These are phyloP conservation scores for Bombyx mori DNA, from an alignment of 1,140 invertebrate species.

Conservation along the genomic window DNA sequence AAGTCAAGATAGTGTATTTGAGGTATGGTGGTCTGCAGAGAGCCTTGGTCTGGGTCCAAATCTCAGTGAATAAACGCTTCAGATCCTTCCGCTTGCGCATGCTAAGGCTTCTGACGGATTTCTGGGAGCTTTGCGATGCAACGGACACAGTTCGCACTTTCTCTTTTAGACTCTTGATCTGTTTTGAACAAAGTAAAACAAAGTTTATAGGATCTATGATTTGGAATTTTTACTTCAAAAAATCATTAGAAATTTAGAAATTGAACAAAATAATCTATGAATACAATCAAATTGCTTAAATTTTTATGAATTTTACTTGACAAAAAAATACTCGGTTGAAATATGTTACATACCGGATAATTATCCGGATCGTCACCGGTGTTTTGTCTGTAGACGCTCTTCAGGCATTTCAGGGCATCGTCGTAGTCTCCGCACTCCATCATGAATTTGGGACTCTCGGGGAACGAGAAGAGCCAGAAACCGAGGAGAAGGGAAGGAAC, in stretches of 20 bases:
- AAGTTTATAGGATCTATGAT: neutral
- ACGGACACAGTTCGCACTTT: slow-evolving; percentile 76
- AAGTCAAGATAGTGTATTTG: slow-evolving; percentile 79
- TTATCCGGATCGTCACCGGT: slow-evolving; percentile 76
- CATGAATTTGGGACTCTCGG: slow-evolving; percentile 89
- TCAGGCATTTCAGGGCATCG: slow-evolving; percentile 78
- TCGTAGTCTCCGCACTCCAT: slow-evolving; percentile 83
- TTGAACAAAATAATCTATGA: no score
- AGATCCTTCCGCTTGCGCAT: slow-evolving; percentile 78
- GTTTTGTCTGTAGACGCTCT: slow-evolving; percentile 79
- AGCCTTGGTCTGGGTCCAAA: slow-evolving; percentile 78
- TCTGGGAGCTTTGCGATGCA: slow-evolving; percentile 71
- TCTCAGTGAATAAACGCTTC: slow-evolving; percentile 75
- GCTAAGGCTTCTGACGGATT: slow-evolving; percentile 72
- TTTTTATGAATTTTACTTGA: no score
- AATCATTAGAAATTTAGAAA: no score
- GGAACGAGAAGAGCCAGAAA: slow-evolving; percentile 81
- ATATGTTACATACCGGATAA: slow-evolving; percentile 74
- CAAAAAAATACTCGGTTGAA: neutral
- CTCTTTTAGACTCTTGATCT: slow-evolving; percentile 78
- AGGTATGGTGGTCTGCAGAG: slow-evolving; percentile 79
- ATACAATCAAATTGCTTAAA: no score
- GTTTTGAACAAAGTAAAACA: slow-evolving; percentile 12
- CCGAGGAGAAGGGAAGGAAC: slow-evolving; percentile 76
- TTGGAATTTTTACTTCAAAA: neutral